A percentile compares a stretch with the other conserved stretches of the same genome.
phyloP scores from a whole-genome alignment of 1,140 invertebrate genomes.

The Proales similis region DNA sequence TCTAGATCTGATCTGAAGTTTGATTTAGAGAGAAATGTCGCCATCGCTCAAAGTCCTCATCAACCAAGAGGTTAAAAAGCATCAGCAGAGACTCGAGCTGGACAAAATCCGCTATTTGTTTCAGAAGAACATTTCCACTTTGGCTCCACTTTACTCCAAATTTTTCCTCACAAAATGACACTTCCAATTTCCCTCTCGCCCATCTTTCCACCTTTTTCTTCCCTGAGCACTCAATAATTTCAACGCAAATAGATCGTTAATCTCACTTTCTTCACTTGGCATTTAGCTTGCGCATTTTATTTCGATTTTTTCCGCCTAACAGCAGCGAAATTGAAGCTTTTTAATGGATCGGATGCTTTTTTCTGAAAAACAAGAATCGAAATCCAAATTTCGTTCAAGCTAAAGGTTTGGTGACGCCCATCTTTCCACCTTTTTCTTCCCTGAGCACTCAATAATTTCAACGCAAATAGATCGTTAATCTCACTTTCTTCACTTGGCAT shows the following conservation, averaged over 20 bases:
- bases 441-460: no score
- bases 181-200: no score
- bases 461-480: no score
- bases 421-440: no score
- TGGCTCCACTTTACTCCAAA: constrained; percentile 30
- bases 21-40: constrained; percentile 18
- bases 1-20: not conserved
- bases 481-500: no score
- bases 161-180: no score
- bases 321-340: constrained; percentile 34
- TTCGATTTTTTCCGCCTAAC: constrained; percentile 31
- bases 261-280: no score
- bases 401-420: not conserved
- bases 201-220: no score
- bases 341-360: constrained; percentile 22
- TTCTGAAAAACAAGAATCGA: constrained; percentile 1
- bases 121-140: constrained; percentile 29
- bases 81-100: constrained; percentile 24
- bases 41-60: not conserved
- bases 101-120: constrained; percentile 24
- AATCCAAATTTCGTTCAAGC: not conserved
- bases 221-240: no score
- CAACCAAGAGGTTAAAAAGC: not conserved
- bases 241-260: no score
- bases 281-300: no score